Evolutionary conservation across 2,888 invertebrate genomes (phyloP).

Genomic region (Octodonta nipae): DNA sequence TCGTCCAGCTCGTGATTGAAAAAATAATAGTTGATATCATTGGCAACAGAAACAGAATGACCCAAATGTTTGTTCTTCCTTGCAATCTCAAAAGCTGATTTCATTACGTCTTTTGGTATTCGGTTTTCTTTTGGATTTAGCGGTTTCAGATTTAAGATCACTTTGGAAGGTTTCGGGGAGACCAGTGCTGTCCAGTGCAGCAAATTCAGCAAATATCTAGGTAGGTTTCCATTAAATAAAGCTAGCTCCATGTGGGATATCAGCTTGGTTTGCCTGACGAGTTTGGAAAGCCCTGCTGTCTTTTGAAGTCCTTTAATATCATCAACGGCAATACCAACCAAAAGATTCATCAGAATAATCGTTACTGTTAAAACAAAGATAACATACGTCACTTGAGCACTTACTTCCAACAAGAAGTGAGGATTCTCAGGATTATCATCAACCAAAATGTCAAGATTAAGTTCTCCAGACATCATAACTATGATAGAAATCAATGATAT

Average conservation of each 20-base stretch:
- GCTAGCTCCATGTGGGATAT: constrained; percentile 75
- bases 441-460: constrained; percentile 61
- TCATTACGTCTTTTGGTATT: constrained; percentile 63
- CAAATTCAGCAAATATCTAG: constrained; percentile 58
- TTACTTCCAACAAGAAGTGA: constrained; percentile 61
- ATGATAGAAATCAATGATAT: constrained; percentile 72
- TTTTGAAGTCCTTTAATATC: constrained; percentile 76
- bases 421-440: constrained; percentile 65
- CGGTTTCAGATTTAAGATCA: constrained; percentile 70
- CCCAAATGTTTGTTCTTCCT: constrained; percentile 58
- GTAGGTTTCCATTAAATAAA: constrained; percentile 64
- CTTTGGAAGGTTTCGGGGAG: constrained; percentile 68
- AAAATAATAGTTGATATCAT: not conserved
- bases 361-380: constrained; percentile 71
- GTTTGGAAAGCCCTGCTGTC: constrained; percentile 69
- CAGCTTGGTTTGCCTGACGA: constrained; percentile 71
- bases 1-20: constrained; percentile 1
- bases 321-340: constrained; percentile 77
- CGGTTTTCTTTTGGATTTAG: constrained; percentile 71
- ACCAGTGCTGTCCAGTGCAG: constrained; percentile 66
- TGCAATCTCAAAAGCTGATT: constrained; percentile 68
- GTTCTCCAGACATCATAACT: constrained; percentile 81
- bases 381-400: constrained; percentile 70
- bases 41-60: constrained; percentile 27
- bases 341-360: constrained; percentile 70